These are phyloP conservation scores for Phaethon lepturus DNA, from an alignment of 2,113 vertebrate genomes.

Conservation along the genomic window DNA sequence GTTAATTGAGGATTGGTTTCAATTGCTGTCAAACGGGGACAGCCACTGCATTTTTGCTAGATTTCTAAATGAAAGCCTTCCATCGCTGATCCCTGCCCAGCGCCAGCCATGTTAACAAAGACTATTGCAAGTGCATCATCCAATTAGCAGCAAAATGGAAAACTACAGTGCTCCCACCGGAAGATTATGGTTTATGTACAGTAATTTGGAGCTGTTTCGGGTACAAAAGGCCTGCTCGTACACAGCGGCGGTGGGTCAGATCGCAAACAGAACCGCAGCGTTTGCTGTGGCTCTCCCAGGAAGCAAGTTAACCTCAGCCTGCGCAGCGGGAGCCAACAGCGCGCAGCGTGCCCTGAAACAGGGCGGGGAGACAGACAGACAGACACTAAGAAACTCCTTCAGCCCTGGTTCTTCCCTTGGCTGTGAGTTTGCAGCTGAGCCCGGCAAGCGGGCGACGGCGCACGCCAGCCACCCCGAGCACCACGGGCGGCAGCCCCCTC, in stretches of 20 bases:
- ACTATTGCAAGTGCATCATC: not conserved
- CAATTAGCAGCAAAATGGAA: conserved; percentile 68
- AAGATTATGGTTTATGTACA: conserved; percentile 48
- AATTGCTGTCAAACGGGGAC: conserved; percentile 31
- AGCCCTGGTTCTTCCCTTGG: not conserved
- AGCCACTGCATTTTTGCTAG: conserved; percentile 4
- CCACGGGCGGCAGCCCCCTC: not conserved
- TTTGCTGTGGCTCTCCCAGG: not conserved
- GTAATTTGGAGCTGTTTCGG: conserved; percentile 49
- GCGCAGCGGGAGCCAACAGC: not conserved
- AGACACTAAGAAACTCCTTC: not conserved
- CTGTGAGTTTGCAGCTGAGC: not conserved
- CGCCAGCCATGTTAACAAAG: conserved; percentile 5
- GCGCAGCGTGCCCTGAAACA: not conserved
- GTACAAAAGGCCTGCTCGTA: conserved; percentile 2
- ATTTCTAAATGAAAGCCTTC: conserved; percentile 25
- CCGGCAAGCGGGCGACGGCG: too few relatives aligned
- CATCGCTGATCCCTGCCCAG: not conserved
- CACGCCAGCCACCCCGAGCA: not conserved
- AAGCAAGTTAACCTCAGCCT: not conserved
- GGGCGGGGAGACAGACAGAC: not conserved
- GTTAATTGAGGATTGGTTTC: conserved; percentile 51
- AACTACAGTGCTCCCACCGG: not conserved
- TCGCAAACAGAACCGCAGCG: not conserved
- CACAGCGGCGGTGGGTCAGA: not conserved